Conservation (phyloP, 2,888 invertebrate species). For the Aphodius granarius region DNA sequence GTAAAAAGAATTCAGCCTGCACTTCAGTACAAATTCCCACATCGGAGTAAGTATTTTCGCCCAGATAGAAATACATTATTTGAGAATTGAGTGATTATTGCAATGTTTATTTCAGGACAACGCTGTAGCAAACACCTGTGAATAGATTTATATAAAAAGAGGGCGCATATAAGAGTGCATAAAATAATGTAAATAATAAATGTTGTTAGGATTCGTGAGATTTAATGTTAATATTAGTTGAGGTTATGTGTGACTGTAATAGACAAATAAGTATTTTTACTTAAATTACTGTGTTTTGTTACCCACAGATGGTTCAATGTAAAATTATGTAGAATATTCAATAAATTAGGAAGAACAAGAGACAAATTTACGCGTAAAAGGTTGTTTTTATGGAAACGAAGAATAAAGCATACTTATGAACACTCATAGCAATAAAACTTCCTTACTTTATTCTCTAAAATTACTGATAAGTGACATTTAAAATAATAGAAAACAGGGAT, state of each 20-base stretch:
- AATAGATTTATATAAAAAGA: no score
- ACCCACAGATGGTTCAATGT: no score
- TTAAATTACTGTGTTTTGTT: neutral
- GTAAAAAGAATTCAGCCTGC: neutral
- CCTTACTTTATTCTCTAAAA: no score
- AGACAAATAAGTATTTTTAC: neutral
- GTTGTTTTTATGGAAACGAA: no score
- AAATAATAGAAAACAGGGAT: no score
- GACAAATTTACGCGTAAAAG: no score
- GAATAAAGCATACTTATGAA: no score
- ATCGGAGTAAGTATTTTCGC: neutral
- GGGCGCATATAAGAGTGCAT: no score
- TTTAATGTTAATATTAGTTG: neutral
- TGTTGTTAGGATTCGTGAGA: neutral
- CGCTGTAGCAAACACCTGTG: neutral
- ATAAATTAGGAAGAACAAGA: no score
- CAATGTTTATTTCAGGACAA: neutral
- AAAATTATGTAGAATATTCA: no score
- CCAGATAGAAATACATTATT: neutral
- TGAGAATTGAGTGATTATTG: neutral
- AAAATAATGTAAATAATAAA: neutral
- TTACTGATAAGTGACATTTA: no score
- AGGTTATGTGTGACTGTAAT: neutral
- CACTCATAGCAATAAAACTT: no score
- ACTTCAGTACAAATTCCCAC: neutral